phyloP scores from a whole-genome alignment of 2,113 vertebrate species.

The Ceuthmochares aereus region DNA sequence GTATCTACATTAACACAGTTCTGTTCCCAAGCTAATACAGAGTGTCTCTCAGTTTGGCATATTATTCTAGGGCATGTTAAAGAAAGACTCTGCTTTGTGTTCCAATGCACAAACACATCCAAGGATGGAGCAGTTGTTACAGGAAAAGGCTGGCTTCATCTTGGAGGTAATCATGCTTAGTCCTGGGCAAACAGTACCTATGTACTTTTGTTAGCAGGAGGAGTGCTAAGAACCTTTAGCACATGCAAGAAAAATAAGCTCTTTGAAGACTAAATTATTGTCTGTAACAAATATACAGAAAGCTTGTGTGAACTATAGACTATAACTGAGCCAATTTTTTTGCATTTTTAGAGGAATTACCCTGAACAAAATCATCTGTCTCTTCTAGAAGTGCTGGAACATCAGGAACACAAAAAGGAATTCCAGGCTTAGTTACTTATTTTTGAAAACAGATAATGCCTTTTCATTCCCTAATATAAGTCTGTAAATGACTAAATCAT shows the following conservation, averaged over 20 bases:
- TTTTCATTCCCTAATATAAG: neutral
- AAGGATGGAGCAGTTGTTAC: neutral
- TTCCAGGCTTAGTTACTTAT: neutral
- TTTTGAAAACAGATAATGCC: neutral
- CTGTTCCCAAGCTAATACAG: neutral
- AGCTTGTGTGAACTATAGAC: neutral
- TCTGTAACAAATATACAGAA: neutral
- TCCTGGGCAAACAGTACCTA: neutral
- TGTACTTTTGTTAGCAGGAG: neutral
- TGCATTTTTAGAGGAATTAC: neutral
- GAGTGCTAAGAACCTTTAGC: neutral
- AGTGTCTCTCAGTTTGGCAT: neutral
- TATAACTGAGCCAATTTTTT: no score
- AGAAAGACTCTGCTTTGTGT: neutral
- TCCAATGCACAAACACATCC: neutral
- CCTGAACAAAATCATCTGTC: neutral
- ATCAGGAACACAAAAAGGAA: neutral
- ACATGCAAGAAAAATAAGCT: neutral
- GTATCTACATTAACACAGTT: neutral
- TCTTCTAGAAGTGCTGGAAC: neutral
- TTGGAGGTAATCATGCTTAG: neutral
- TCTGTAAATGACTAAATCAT: neutral
- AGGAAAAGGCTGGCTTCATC: neutral
- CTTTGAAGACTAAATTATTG: slow-evolving; percentile 14
- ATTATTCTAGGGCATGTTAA: neutral